phyloP scores from a whole-genome alignment of 2,113 vertebrate genomes.

The Amphilophus citrinellus region DNA sequence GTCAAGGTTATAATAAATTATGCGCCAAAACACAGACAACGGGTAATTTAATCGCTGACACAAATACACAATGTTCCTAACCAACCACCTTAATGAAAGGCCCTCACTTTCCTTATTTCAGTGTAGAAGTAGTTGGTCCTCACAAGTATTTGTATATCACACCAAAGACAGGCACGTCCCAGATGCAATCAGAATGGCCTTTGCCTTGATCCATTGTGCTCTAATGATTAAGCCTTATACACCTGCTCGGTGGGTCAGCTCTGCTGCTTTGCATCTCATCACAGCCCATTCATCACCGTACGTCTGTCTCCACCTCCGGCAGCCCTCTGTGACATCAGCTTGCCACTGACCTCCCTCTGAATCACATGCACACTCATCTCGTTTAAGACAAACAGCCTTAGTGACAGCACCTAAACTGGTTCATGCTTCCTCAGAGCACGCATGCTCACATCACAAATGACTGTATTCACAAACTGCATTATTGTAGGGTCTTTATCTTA shows the following conservation, averaged over 20 bases:
- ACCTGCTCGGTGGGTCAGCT: slow-evolving; percentile 41
- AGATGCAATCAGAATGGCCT: slow-evolving; percentile 65
- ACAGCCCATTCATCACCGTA: slow-evolving; percentile 71
- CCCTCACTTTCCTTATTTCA: background rate
- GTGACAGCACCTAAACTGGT: too few relatives aligned
- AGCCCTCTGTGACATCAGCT: slow-evolving; percentile 47
- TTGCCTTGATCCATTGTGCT: slow-evolving; percentile 65
- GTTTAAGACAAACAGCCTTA: background rate
- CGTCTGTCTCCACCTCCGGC: slow-evolving; percentile 50
- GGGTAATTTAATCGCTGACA: fast-evolving
- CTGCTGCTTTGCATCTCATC: slow-evolving; percentile 74
- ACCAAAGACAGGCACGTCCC: background rate
- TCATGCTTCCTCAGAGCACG: too few relatives aligned
- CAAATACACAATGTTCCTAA: background rate
- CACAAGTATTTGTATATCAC: slow-evolving; percentile 3
- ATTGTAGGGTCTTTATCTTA: too few relatives aligned
- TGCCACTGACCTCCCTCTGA: slow-evolving; percentile 44
- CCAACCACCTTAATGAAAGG: background rate
- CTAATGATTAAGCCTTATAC: slow-evolving; percentile 61
- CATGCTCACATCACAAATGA: background rate
- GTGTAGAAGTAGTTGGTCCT: slow-evolving; percentile 8
- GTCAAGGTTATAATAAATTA: background rate
- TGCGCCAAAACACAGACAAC: background rate
- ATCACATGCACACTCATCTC: background rate
- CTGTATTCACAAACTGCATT: too few relatives aligned